Conservation (phyloP, 2,888 invertebrate genomes). For the Alloscopus bannaensis region DNA sequence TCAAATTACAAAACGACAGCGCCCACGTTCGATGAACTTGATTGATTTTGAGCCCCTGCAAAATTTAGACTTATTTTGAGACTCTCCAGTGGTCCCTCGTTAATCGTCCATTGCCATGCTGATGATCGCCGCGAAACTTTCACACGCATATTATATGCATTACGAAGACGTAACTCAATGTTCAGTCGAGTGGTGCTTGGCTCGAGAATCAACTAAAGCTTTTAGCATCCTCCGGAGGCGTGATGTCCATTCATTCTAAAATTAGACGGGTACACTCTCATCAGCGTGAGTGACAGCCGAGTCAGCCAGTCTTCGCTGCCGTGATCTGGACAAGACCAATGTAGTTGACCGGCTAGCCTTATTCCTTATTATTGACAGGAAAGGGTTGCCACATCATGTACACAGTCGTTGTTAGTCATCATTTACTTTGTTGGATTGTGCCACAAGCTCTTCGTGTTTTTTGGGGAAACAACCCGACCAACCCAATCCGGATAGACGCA, state of each 20-base stretch:
- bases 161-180: background rate
- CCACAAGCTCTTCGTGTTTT: no score
- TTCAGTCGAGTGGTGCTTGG: no score
- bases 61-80: background rate
- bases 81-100: background rate
- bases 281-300: conserved; percentile 12
- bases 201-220: conserved; percentile 39
- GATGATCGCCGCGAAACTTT: no score
- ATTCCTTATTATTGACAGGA: conserved; percentile 21
- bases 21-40: background rate
- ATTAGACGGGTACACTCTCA: conserved; percentile 11
- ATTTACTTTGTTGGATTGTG: no score
- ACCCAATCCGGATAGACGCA: no score
- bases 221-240: conserved; percentile 48
- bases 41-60: background rate
- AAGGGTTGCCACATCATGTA: no score
- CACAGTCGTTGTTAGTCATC: no score
- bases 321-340: conserved; percentile 62
- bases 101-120: background rate
- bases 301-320: conserved; percentile 48
- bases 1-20: conserved; percentile 1
- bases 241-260: conserved; percentile 35
- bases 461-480: no score
- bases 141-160: background rate
- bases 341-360: conserved; percentile 63